Evolutionary conservation across 2,797 vertebrate genomes (phyloP), one percentile per base, ranked within the genome.

Genomic region (Hafferia zeledoni): DNA sequence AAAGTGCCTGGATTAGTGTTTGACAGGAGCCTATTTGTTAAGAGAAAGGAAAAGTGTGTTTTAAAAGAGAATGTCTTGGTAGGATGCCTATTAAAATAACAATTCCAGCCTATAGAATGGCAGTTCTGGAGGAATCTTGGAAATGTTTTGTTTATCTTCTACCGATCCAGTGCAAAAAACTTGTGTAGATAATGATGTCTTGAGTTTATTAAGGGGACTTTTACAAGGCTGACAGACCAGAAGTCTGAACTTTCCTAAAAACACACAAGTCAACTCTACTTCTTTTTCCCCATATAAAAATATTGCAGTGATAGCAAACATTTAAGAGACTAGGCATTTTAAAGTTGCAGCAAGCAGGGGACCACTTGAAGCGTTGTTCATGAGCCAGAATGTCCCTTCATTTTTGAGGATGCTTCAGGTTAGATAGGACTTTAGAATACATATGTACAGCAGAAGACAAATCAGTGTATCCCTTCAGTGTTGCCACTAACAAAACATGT

Each of bases 21-120:
- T 95, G 77, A 75, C 87, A 92, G 74, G 60, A 74, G 10, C 28
- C 60, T 61, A 30, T 92, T 93, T 87, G 87, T 87, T 85, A 87
- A 79, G 57, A 52, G 65, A 83, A 75, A 9, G 25, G 61, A 70
- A 86, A 81, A 11, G 8, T 93, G 63, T 90, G 25, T 90, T 92
- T 93, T 76, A 52, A 84, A 88, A 90, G 65, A 72, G 7, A 93
- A 64, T 47, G 25, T 57, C 35, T 37, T 60, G 30, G 49, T 89
- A 68, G 64, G 74, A 71, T 0, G 3, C 25, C 50, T 93, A 64
- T 83, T 92, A 92, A 92, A 91, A 67, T 74, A 94, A 56, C 71
- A 94, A 25, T 83, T 83, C 30, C 70, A 83, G 23, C 13, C 60
- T 39, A 25, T 39, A 52, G 61, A 87, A 74, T 24, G 67, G 35